Conservation (phyloP, 2,113 vertebrate genomes). For the Propithecus coquereli region DNA sequence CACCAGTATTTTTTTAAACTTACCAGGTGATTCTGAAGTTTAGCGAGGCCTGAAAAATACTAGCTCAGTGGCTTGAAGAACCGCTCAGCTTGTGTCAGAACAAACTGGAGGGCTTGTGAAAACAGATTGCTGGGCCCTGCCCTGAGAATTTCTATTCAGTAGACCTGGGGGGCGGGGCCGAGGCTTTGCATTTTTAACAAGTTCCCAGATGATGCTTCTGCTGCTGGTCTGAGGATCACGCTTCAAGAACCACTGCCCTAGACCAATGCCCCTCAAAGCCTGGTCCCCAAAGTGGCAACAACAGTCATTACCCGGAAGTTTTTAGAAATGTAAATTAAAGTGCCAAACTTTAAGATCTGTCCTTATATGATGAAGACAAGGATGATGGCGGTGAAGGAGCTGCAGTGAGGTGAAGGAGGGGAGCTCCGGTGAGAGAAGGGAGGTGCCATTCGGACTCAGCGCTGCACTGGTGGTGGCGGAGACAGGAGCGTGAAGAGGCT, state of each 20-base stretch:
- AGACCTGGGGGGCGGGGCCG: too few relatives aligned
- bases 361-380: background rate
- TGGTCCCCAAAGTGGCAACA: background rate
- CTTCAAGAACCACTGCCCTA: background rate
- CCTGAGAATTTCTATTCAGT: background rate
- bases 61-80: background rate
- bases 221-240: background rate
- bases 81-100: background rate
- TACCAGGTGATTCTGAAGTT: background rate
- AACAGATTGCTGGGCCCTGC: background rate
- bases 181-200: background rate
- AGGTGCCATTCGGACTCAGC: background rate
- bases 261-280: background rate
- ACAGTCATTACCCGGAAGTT: background rate
- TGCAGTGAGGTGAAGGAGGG: background rate
- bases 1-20: background rate
- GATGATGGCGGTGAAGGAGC: background rate
- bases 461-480: rapidly evolving
- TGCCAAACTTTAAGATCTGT: background rate
- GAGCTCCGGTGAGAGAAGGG: background rate
- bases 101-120: background rate
- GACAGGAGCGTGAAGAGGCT: background rate
- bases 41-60: background rate
- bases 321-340: background rate
- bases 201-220: background rate